These are phyloP conservation scores for Bombus superbus DNA, from an alignment of 1,140 invertebrate species.

Conservation along the genomic window DNA sequence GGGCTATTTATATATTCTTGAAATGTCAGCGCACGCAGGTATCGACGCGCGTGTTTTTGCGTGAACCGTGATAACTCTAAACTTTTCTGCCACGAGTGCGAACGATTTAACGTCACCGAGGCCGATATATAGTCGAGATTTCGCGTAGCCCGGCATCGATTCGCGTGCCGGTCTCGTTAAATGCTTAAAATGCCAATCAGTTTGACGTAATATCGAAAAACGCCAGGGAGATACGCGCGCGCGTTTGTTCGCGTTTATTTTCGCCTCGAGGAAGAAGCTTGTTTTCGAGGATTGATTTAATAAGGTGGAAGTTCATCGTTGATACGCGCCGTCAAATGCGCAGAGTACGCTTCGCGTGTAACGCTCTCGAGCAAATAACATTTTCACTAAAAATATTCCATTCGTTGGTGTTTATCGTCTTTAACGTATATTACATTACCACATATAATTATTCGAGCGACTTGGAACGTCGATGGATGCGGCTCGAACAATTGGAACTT, in stretches of 20 bases:
- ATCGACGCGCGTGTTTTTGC: constrained; percentile 1
- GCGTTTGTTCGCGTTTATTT: neutral
- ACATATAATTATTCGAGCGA: no score
- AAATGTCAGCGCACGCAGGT: constrained; percentile 12
- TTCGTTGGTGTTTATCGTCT: no score
- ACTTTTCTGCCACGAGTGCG: neutral
- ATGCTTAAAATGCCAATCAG: constrained; percentile 4
- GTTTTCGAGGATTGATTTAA: neutral
- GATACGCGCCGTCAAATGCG: neutral
- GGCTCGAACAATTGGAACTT: no score
- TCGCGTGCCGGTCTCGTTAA: neutral
- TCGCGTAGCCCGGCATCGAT: neutral
- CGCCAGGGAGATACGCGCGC: neutral
- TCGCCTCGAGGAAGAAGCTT: neutral
- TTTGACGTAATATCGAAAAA: neutral
- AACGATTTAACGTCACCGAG: constrained; percentile 8
- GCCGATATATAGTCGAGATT: constrained; percentile 12
- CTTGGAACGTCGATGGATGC: no score
- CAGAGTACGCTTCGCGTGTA: no score
- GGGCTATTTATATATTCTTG: constrained; percentile 9
- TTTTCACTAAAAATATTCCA: no score
- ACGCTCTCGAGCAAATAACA: no score
- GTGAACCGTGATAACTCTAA: neutral
- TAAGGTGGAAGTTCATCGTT: neutral
- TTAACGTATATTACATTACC: no score